Evolutionary conservation across 1,140 invertebrate species (phyloP), one percentile per base, ranked within the genome.

Genomic region (Drosophila subobscura): DNA sequence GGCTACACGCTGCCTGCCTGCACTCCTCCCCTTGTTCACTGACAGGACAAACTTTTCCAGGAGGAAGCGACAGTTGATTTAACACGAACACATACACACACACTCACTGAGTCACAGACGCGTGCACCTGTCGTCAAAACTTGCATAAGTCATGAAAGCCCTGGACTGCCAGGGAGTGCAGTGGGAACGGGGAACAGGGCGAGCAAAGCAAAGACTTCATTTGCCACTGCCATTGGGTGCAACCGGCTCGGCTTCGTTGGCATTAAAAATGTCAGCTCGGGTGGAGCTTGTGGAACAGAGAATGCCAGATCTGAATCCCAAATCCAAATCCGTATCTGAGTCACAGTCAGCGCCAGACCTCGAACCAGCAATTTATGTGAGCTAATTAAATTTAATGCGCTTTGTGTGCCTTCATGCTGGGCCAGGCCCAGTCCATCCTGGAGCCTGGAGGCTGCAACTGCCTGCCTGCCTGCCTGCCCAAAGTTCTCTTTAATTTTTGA

Each of bases 61-160:
- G 83, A 88, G 83, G 81, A 85, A 85, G 73, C 85, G 81, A 88
- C 81, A 86, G 81, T 86, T 85, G 81, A 85, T 85, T 85, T 85
- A 85, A 88, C 81, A 85, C 83, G 73, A 64, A 64, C 45, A 61
- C 67, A 53, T 47, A 22, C 16, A 49, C 56, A 61, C 44, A 59
- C 50, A 61, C 14, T 10, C 40, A 54, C 42, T 47, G 40, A 59
- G 50, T 50, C 54, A 46, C 52, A 57, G 72, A 76, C 56, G 70
- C 80, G 59, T 86, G 83, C 81, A 85, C 83, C 81, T 85, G 81
- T 86, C 81, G 77, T 85, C 83, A 81, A 81, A 81, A 85, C 68
- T 85, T 85, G 81, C 81, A 85, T 88, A 85, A 85, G 81, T 85
- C 81, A 85, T 85, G 81, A 86, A 88, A 88, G 50, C 63, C 76